These are phyloP conservation scores for Elgaria multicarinata DNA, from an alignment of 2,113 vertebrate genomes.

Conservation along the genomic window DNA sequence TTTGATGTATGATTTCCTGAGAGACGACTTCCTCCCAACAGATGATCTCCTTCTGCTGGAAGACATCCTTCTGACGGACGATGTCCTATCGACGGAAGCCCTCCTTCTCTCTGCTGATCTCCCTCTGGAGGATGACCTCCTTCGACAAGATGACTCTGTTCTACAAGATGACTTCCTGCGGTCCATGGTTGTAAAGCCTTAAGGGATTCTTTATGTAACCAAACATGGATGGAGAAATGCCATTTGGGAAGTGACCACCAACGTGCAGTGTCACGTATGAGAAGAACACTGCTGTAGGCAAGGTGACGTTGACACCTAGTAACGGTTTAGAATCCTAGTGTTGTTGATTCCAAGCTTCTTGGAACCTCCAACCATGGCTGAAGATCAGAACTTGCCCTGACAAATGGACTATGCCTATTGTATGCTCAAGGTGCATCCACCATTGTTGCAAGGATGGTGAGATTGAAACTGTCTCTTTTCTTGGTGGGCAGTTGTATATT, in stretches of 20 bases:
- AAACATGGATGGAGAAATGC: neutral
- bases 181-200: neutral
- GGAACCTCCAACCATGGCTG: neutral
- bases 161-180: neutral
- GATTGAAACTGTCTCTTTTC: rapidly evolving
- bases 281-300: neutral
- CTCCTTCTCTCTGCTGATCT: neutral
- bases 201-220: neutral
- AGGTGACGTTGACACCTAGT: neutral
- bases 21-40: neutral
- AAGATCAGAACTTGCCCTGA: neutral
- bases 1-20: neutral
- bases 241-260: neutral
- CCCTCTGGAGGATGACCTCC: neutral
- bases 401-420: neutral
- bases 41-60: neutral
- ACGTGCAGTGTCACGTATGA: neutral
- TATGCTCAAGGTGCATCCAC: neutral
- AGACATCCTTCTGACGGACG: neutral
- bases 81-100: neutral
- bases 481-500: neutral
- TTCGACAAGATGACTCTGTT: neutral
- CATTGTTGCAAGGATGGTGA: neutral
- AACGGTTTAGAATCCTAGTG: neutral
- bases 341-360: neutral